phyloP scores from a whole-genome alignment of 1,140 invertebrate species.

The Magallana angulata region DNA sequence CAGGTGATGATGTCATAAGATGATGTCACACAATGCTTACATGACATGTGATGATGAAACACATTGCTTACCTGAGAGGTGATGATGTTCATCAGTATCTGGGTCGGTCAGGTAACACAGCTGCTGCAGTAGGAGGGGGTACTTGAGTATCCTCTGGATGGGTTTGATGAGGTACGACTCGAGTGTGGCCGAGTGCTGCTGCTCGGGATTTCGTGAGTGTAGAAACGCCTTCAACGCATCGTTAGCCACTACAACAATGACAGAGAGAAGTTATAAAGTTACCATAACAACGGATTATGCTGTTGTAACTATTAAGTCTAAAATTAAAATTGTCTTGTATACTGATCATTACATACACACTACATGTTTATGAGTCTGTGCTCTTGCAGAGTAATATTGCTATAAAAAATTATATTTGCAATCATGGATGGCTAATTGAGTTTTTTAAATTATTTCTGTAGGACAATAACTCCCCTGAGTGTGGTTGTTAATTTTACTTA shows the following conservation, averaged over 20 bases:
- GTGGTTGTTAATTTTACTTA: conserved; percentile 80
- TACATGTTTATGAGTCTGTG: no score
- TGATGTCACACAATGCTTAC: no score
- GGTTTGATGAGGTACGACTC: conserved; percentile 99
- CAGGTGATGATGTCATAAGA: no score
- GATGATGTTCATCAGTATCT: conserved; percentile 91
- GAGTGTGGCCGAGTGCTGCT: conserved; percentile 96
- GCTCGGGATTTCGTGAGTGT: conserved; percentile 93
- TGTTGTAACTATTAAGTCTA: no score
- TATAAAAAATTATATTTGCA: no score
- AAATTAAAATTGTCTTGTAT: no score
- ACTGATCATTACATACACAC: no score
- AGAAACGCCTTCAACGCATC: conserved; percentile 97
- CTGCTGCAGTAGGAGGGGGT: conserved; percentile 96
- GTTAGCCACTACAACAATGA: conserved; percentile 88
- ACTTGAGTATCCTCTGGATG: conserved; percentile 98
- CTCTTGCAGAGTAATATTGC: no score
- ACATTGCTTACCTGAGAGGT: background rate
- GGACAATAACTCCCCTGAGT: background rate
- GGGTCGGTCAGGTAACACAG: conserved; percentile 95
- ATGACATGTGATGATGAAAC: background rate
- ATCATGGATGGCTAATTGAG: no score
- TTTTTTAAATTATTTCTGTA: no score
- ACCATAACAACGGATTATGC: no score
- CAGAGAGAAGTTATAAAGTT: background rate